These are phyloP conservation scores for Labia minor DNA, from an alignment of 2,888 invertebrate genomes.

Conservation along the genomic window DNA sequence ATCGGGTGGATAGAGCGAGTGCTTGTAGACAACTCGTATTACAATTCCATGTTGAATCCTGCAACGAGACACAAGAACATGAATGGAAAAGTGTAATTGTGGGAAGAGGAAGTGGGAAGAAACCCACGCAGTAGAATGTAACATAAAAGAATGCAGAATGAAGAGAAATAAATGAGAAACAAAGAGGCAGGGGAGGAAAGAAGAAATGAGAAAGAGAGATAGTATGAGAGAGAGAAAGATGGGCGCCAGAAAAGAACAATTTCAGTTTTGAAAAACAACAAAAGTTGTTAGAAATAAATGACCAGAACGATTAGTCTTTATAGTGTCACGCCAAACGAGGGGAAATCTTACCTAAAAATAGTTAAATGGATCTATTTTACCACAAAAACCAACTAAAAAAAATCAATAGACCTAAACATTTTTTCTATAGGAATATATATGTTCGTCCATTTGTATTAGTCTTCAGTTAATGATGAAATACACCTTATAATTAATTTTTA, in stretches of 20 bases:
- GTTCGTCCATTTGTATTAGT: too few relatives aligned
- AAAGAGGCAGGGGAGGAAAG: not conserved
- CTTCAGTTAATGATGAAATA: too few relatives aligned
- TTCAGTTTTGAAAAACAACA: too few relatives aligned
- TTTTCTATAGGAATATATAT: too few relatives aligned
- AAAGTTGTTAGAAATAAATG: too few relatives aligned
- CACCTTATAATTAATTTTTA: too few relatives aligned
- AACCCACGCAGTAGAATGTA: not conserved
- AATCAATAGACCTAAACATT: too few relatives aligned
- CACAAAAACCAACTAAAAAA: too few relatives aligned
- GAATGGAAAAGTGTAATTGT: not conserved
- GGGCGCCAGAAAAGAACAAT: not conserved
- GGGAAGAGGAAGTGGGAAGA: slow-evolving; percentile 2
- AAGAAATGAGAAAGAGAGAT: slow-evolving; percentile 19
- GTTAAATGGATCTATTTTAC: too few relatives aligned
- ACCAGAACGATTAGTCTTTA: too few relatives aligned
- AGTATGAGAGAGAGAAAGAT: not conserved
- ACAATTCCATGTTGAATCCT: slow-evolving; percentile 44
- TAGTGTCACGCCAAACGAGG: too few relatives aligned
- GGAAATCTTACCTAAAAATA: too few relatives aligned
- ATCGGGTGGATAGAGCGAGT: slow-evolving; percentile 42
- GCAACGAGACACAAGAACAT: slow-evolving; percentile 27
- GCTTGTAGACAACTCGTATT: slow-evolving; percentile 42
- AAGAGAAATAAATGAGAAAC: not conserved
- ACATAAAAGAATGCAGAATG: slow-evolving; percentile 2